A percentile compares a stretch with the other conserved stretches of the same genome.
phyloP scores from a whole-genome alignment of 2,888 invertebrate species.

The Ferdinandea cuprea region DNA sequence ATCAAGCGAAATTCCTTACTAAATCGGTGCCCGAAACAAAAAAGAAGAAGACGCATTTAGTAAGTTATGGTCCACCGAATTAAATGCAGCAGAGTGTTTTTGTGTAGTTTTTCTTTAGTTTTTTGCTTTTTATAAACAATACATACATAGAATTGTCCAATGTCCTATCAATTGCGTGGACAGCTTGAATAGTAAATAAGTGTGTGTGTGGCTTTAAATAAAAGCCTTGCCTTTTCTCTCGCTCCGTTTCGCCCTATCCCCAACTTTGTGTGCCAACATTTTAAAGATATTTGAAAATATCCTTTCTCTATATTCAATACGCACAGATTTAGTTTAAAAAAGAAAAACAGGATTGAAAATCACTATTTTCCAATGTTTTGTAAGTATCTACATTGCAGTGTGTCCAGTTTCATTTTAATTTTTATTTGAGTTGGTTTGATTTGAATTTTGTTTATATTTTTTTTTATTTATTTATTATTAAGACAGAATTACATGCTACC shows the following conservation, averaged over 20 bases:
- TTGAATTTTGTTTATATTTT: conserved; percentile 1
- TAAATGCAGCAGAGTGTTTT: conserved; percentile 4
- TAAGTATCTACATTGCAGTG: conserved; percentile 52
- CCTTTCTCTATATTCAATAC: conserved; percentile 6
- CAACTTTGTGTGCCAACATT: conserved; percentile 13
- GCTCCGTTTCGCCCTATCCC: not conserved
- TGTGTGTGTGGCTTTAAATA: conserved; percentile 35
- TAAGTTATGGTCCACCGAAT: conserved; percentile 49
- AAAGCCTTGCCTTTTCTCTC: not conserved
- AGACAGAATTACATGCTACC: not conserved
- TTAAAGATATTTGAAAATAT: conserved; percentile 57
- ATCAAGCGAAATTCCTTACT: conserved; percentile 75
- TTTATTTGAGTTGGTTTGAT: conserved; percentile 8
- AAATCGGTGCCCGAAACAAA: conserved; percentile 12
- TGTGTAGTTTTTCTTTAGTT: conserved; percentile 22
- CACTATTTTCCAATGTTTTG: conserved; percentile 19
- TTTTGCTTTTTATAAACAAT: not conserved
- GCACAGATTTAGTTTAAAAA: conserved; percentile 1
- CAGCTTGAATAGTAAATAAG: conserved; percentile 25
- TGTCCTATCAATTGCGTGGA: conserved; percentile 7
- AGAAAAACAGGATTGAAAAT: conserved; percentile 22
- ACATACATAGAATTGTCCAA: conserved; percentile 3
- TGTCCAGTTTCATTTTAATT: conserved; percentile 14
- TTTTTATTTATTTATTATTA: not conserved
- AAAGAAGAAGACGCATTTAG: conserved; percentile 40